Conservation (phyloP, 2,797 vertebrate genomes). For the Petrocephalus schoutedeni region DNA sequence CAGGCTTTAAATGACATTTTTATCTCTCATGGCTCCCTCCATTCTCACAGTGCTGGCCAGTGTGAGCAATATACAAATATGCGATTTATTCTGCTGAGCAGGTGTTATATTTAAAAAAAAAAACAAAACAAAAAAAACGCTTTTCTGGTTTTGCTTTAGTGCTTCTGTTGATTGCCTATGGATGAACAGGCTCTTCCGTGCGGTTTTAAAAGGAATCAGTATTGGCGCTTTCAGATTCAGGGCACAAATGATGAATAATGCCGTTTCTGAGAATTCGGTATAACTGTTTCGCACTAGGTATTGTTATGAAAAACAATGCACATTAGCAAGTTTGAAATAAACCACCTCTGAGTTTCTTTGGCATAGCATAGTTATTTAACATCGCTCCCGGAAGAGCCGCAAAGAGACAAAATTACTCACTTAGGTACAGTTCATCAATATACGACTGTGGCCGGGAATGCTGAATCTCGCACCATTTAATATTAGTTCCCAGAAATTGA, state of each 20-base stretch:
- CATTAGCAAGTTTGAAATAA: constrained; percentile 7
- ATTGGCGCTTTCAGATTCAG: neutral
- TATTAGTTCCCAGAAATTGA: neutral
- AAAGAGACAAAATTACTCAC: neutral
- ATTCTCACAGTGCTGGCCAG: neutral
- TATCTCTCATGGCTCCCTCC: neutral
- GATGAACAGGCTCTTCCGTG: neutral
- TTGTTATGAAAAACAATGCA: neutral
- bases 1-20: neutral
- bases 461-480: neutral
- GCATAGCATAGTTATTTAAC: neutral
- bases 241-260: neutral
- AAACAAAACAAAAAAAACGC: neutral
- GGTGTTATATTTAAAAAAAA: neutral
- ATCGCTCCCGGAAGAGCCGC: neutral
- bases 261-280: neutral
- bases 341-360: neutral
- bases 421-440: neutral
- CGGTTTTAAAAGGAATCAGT: neutral
- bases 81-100: neutral
- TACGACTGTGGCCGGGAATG: neutral
- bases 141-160: neutral
- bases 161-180: constrained; percentile 5
- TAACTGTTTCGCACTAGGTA: neutral
- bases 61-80: neutral